Percentiles rank a stretch among this genome's conserved stretches.
Conservation (phyloP, 2,113 vertebrate species). For the Xyrauchen texanus region DNA sequence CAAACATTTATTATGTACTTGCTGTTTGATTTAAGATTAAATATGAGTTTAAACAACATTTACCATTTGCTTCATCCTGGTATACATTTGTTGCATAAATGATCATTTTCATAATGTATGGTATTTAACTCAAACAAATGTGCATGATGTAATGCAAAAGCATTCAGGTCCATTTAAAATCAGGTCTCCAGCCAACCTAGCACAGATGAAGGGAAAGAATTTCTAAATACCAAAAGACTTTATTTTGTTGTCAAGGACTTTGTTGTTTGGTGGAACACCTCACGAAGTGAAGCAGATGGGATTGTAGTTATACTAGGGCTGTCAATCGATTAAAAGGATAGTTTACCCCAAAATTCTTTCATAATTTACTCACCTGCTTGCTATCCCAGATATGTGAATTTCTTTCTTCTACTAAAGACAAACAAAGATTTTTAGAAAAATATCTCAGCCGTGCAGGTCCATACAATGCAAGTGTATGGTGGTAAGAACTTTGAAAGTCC, state of each 20-base stretch:
- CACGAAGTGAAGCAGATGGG: slow-evolving; percentile 14
- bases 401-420: too few relatives aligned
- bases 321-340: too few relatives aligned
- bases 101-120: too few relatives aligned
- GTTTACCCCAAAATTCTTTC: too few relatives aligned
- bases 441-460: too few relatives aligned
- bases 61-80: not conserved
- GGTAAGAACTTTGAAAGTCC: too few relatives aligned
- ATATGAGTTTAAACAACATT: not conserved
- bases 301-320: not conserved
- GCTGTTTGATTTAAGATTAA: not conserved
- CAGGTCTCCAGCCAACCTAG: not conserved
- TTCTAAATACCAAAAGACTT: slow-evolving; percentile 34
- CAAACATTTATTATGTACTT: too few relatives aligned
- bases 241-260: slow-evolving; percentile 1
- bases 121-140: not conserved
- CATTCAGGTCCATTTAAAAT: not conserved
- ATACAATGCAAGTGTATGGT: too few relatives aligned
- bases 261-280: not conserved
- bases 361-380: too few relatives aligned
- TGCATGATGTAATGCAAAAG: not conserved
- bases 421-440: too few relatives aligned
- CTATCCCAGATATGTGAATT: too few relatives aligned
- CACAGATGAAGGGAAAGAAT: not conserved
- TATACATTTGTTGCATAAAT: too few relatives aligned